These are phyloP conservation scores for Notamacropus eugenii DNA, from an alignment of 2,797 vertebrate genomes.

Conservation along the genomic window DNA sequence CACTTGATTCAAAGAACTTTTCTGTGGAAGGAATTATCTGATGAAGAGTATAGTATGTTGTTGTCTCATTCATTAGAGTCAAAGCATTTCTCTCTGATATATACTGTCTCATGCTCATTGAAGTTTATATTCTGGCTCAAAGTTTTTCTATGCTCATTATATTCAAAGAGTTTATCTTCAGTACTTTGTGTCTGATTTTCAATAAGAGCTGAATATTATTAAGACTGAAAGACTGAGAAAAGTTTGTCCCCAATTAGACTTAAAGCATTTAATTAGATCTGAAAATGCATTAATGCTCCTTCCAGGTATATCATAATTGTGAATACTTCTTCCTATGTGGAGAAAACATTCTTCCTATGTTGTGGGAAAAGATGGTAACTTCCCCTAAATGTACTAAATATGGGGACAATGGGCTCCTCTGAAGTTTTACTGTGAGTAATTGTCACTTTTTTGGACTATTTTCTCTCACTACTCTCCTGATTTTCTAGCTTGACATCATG, in stretches of 20 bases:
- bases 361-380: neutral
- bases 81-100: neutral
- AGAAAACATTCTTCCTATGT: neutral
- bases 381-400: neutral
- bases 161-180: neutral
- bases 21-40: neutral
- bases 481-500: neutral
- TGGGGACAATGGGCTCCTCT: neutral
- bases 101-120: neutral
- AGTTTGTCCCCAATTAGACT: neutral
- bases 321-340: neutral
- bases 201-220: neutral
- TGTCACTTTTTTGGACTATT: neutral
- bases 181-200: neutral
- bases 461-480: neutral
- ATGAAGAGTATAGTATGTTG: too few species aligned
- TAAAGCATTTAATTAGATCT: neutral
- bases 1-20: neutral
- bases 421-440: neutral
- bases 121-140: neutral
- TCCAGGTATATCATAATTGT: neutral
- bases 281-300: neutral
- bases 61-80: neutral
- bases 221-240: neutral
- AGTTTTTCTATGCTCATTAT: neutral